Base-by-base conservation (phyloP, 2,888 invertebrate species). In the Hipparchia sbordonii region DNA sequence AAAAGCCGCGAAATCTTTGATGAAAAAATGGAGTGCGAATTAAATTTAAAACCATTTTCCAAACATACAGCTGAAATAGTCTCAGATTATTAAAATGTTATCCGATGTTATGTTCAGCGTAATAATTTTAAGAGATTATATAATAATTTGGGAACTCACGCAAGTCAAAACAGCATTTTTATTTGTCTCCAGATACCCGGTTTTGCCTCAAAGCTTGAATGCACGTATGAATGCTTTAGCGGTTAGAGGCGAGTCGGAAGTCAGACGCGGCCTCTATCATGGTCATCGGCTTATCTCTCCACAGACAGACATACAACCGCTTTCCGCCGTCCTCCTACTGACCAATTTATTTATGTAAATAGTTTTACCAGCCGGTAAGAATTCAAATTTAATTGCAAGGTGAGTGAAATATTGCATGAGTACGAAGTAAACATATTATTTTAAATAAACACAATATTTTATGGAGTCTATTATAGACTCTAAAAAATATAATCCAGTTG, bases 211-310 rank as follows among this genome's bases (percentile, higher is more conserved):
- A 62, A 62, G 61, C 70, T 61, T 56, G 61, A 13, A 66, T 48
- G 59, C 54, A 73, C 67, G 51, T 73, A 67, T 62, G 63, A 67
- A 62, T 63, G 62, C 67, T 39, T 39, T 61, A 71, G 67, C 52
- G 57, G 74, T 73, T 77, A 77, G 78, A 77, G 72, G 78, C 76
- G 13, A 52, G 79, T 81, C 86, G 87, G 87, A 88, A 87, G 84
- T 84, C 72, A 66, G 70, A 63, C 54, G 77, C 76, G 82, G 81
- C 86, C 87, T 86, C 79, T 72, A 62, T 74, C 82, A 82, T 78
- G 87, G 86, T 78, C 86, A 77, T 75, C 81, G 70, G 78, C 80
- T 84, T 85, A 82, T 82, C 81, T 79, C 79, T 77, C 75, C 46
- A 75, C 71, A 69, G 76, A 78, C 79, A 75, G 52, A 74, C 71